phyloP scores from a whole-genome alignment of 2,888 invertebrate species.

The Idaea straminata region DNA sequence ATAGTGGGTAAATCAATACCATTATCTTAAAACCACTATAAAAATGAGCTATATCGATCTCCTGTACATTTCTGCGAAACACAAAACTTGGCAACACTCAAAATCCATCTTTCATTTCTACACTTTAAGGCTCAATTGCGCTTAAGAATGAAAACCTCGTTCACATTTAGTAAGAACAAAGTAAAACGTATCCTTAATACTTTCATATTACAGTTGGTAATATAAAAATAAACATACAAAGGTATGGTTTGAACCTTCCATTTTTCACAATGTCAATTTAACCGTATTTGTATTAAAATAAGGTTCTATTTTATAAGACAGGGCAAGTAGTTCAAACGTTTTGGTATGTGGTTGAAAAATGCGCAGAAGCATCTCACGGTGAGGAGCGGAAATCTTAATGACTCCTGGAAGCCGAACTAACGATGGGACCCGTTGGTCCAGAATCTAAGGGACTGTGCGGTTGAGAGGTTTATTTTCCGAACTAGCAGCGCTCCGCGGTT shows the following conservation, averaged over 20 bases:
- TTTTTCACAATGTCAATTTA: conserved; percentile 1
- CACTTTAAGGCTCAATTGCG: not conserved
- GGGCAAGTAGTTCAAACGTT: conserved; percentile 31
- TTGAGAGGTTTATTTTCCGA: not conserved
- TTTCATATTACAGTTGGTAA: conserved; percentile 23
- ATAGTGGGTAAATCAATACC: conserved; percentile 73
- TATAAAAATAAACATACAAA: conserved; percentile 18
- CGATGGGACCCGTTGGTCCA: conserved; percentile 74
- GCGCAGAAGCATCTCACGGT: conserved; percentile 42
- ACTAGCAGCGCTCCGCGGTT: too few species aligned
- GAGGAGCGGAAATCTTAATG: conserved; percentile 78
- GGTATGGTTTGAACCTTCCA: conserved; percentile 11
- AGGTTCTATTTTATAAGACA: conserved; percentile 29
- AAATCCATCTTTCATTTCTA: conserved; percentile 25
- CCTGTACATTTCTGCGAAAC: conserved; percentile 55
- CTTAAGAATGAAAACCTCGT: conserved; percentile 14
- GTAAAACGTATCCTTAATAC: conserved; percentile 26
- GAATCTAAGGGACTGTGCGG: conserved; percentile 9
- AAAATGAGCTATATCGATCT: conserved; percentile 68
- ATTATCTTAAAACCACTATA: conserved; percentile 77
- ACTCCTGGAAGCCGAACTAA: conserved; percentile 75
- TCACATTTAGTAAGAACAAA: conserved; percentile 16
- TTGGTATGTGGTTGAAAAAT: conserved; percentile 28
- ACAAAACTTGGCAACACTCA: conserved; percentile 17
- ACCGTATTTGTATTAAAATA: conserved; percentile 6